Conservation (phyloP, 2,888 invertebrate species). For the Muscina levida region DNA sequence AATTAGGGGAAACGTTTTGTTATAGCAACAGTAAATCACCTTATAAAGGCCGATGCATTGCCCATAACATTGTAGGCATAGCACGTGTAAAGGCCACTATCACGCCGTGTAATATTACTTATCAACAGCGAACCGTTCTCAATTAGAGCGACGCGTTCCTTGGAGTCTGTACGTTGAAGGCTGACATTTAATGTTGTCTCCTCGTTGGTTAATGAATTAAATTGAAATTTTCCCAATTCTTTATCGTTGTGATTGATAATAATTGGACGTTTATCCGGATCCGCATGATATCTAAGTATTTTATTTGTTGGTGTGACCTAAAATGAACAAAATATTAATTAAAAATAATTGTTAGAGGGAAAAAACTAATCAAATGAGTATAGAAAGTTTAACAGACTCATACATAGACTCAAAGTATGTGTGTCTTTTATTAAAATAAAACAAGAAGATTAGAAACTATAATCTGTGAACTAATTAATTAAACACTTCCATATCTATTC, state of each 20-base stretch:
- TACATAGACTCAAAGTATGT: too few relatives aligned
- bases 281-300: conserved; percentile 89
- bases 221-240: conserved; percentile 74
- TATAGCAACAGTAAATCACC: conserved; percentile 70
- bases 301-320: conserved; percentile 86
- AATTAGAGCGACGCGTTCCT: conserved; percentile 80
- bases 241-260: conserved; percentile 76
- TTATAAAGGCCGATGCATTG: conserved; percentile 87
- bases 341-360: too few relatives aligned
- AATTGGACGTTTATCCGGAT: conserved; percentile 81
- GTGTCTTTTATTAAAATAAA: too few relatives aligned
- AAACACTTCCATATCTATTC: too few relatives aligned
- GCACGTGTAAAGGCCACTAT: conserved; percentile 92
- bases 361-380: background rate
- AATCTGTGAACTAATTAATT: too few relatives aligned
- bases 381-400: too few relatives aligned
- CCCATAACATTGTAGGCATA: conserved; percentile 91
- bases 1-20: conserved; percentile 3
- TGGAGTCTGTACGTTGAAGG: conserved; percentile 68
- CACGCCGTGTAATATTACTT: conserved; percentile 86
- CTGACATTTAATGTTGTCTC: conserved; percentile 72
- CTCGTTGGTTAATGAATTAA: conserved; percentile 73
- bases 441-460: too few relatives aligned
- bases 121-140: conserved; percentile 91
- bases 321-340: background rate